A percentile compares a stretch with the other conserved stretches of the same genome.
Conservation (phyloP, 2,888 invertebrate genomes). For the Hirtodrosophila cameraria region DNA sequence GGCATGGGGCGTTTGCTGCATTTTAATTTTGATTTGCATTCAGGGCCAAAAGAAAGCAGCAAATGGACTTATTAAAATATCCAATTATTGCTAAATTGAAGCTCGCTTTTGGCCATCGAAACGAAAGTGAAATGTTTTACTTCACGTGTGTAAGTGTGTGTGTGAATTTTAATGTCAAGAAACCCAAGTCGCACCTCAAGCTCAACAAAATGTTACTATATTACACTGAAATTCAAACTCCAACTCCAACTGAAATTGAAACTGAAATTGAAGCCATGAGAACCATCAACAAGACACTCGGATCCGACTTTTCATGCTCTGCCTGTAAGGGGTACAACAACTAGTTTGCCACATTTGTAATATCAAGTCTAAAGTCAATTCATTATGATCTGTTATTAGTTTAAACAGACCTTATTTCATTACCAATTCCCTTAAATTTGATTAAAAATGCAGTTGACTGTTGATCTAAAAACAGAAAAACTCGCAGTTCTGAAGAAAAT, state of each 20-base stretch:
- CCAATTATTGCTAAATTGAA: constrained; percentile 77
- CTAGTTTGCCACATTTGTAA: not conserved
- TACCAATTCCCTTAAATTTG: too few species aligned
- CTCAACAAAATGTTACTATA: not conserved
- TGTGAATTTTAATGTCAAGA: constrained; percentile 22
- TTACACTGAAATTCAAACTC: constrained; percentile 17
- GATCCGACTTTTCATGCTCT: constrained; percentile 14
- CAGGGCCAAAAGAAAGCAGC: constrained; percentile 73
- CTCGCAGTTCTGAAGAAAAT: too few species aligned
- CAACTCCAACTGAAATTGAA: constrained; percentile 5
- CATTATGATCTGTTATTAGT: too few species aligned
- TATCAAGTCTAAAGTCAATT: too few species aligned
- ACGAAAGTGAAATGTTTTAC: constrained; percentile 73
- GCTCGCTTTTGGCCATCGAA: constrained; percentile 47
- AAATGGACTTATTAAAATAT: constrained; percentile 67
- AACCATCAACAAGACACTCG: constrained; percentile 29
- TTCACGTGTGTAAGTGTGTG: constrained; percentile 11
- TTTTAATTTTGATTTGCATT: constrained; percentile 75
- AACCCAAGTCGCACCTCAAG: constrained; percentile 23
- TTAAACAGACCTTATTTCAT: too few species aligned
- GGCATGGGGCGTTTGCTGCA: constrained; percentile 61
- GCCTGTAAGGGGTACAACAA: constrained; percentile 9
- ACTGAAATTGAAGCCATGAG: constrained; percentile 24
- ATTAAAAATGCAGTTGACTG: too few species aligned
- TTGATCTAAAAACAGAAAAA: too few species aligned